Percentiles rank a stretch among this genome's conserved stretches.
These are phyloP conservation scores for Drosophila fuyamai DNA, from an alignment of 1,140 invertebrate species.

Conservation along the genomic window DNA sequence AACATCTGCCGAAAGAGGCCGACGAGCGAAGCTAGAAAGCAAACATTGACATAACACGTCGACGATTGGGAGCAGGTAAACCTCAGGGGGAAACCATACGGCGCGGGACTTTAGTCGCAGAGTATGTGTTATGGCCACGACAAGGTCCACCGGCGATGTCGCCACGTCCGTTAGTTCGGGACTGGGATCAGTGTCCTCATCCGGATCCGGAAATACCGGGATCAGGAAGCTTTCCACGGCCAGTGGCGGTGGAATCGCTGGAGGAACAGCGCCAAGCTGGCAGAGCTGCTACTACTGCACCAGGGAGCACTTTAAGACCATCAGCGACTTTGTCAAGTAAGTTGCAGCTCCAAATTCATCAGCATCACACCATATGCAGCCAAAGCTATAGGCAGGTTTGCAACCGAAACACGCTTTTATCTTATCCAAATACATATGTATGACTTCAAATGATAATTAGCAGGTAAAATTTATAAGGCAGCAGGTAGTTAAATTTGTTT, in stretches of 20 bases:
- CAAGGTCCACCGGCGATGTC: constrained; percentile 21
- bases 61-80: constrained; percentile 51
- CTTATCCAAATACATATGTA: neutral
- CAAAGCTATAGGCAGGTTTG: neutral
- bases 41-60: constrained; percentile 80
- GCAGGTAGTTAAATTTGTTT: constrained; percentile 8
- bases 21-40: constrained; percentile 27
- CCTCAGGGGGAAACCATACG: constrained; percentile 29
- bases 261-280: constrained; percentile 78
- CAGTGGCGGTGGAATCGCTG: constrained; percentile 21
- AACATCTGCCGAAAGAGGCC: constrained; percentile 3
- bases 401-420: neutral
- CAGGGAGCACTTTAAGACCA: constrained; percentile 85
- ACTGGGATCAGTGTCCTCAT: too few species aligned
- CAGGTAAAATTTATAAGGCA: neutral
- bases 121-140: constrained; percentile 75
- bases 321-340: constrained; percentile 86
- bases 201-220: neutral
- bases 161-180: constrained; percentile 14
- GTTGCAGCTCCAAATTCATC: constrained; percentile 7
- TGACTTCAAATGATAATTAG: neutral
- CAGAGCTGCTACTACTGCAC: constrained; percentile 87
- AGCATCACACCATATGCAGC: neutral
- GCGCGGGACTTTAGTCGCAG: constrained; percentile 19
- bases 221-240: constrained; percentile 50